Conservation (phyloP, 2,888 invertebrate species). For the Amaurobius ferox region DNA sequence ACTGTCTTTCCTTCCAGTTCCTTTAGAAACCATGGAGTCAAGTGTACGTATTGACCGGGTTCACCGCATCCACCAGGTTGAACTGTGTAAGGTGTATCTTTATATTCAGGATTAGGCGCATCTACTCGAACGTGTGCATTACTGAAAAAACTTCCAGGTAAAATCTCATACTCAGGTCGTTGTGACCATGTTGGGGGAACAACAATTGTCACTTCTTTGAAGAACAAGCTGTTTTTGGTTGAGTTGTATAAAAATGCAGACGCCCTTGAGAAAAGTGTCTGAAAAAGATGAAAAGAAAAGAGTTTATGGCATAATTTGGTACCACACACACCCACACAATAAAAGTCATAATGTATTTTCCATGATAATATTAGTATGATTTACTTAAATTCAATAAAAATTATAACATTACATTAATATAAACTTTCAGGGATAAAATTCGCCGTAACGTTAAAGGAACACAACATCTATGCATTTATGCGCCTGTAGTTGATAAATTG, state of each 20-base stretch:
- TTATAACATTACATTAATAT: too few relatives aligned
- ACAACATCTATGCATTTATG: too few relatives aligned
- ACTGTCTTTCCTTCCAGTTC: conserved; percentile 62
- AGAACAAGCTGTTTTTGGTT: conserved; percentile 81
- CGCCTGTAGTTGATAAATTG: too few relatives aligned
- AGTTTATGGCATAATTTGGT: too few relatives aligned
- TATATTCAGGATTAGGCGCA: conserved; percentile 80
- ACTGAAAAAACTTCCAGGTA: conserved; percentile 70
- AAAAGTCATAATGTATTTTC: too few relatives aligned
- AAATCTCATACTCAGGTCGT: conserved; percentile 74
- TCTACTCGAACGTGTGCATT: conserved; percentile 80
- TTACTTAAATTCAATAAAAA: too few relatives aligned
- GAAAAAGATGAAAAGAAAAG: conserved; percentile 75
- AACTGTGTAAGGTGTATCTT: conserved; percentile 81
- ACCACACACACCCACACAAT: too few relatives aligned
- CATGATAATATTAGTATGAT: too few relatives aligned
- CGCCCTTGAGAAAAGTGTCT: conserved; percentile 81
- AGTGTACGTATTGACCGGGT: conserved; percentile 81
- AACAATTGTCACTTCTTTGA: conserved; percentile 81
- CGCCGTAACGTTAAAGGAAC: too few relatives aligned
- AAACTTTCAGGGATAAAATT: too few relatives aligned
- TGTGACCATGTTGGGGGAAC: conserved; percentile 82
- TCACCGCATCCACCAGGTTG: conserved; percentile 82
- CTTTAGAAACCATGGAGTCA: conserved; percentile 76
- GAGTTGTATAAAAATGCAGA: conserved; percentile 81